Percentiles rank a stretch among this genome's conserved stretches.
Conservation (phyloP, 2,888 invertebrate species). For the Monochamus alternatus region DNA sequence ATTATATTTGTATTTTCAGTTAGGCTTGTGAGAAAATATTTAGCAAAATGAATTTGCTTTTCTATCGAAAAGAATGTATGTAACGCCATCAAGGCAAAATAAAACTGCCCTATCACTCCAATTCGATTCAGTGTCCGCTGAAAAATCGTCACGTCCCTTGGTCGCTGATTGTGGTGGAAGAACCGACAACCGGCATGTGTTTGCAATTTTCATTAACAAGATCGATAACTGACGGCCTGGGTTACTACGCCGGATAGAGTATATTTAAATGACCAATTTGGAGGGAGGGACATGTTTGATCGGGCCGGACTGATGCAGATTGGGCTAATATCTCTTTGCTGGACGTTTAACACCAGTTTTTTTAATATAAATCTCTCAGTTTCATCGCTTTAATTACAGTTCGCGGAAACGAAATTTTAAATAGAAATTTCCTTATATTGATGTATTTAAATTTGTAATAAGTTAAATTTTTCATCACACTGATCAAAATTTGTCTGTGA, state of each 20-base stretch:
- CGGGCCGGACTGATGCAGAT: conserved; percentile 15
- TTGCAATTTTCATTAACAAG: conserved; percentile 33
- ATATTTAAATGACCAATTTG: conserved; percentile 20
- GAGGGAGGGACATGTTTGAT: conserved; percentile 21
- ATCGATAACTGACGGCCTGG: conserved; percentile 30
- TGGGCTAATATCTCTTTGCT: conserved; percentile 18
- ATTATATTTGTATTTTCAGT: too few species aligned
- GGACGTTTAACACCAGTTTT: conserved; percentile 5
- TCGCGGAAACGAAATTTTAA: not conserved
- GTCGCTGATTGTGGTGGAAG: not conserved
- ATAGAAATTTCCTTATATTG: too few species aligned
- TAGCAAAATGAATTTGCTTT: too few species aligned
- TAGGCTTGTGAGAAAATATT: too few species aligned
- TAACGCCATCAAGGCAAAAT: too few species aligned
- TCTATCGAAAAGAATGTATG: too few species aligned
- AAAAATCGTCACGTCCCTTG: conserved; percentile 14
- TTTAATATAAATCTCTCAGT: not conserved
- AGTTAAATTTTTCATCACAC: too few species aligned
- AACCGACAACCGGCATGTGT: conserved; percentile 10
- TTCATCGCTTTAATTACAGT: conserved; percentile 6
- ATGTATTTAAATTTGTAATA: too few species aligned
- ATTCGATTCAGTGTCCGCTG: not conserved
- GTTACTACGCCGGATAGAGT: conserved; percentile 5
- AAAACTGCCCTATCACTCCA: not conserved
- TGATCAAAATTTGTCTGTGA: too few species aligned